Evolutionary conservation across 2,888 invertebrate species (phyloP).

Genomic region (Philereme vetulata): DNA sequence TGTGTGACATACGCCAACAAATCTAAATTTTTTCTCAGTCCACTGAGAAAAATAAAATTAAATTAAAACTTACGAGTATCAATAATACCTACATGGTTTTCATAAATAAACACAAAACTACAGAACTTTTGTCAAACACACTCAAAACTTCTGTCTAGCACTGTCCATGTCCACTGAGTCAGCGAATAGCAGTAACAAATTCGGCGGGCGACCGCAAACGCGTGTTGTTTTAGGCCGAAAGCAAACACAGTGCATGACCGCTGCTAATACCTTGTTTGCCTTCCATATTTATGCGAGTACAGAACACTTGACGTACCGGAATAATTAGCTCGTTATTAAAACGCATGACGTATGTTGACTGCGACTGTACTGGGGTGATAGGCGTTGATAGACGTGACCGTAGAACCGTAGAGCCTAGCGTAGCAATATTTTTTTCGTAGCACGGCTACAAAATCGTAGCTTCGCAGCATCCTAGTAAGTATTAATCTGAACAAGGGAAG

Average conservation of each 20-base stretch:
- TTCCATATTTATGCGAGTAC: conserved; percentile 76
- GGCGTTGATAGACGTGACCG: not conserved
- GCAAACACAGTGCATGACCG: conserved; percentile 79
- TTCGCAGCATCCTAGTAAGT: not conserved
- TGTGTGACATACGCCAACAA: too few species aligned
- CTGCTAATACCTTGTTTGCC: conserved; percentile 78
- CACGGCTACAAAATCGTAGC: conserved; percentile 10
- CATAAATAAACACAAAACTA: too few species aligned
- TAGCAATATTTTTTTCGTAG: conserved; percentile 1
- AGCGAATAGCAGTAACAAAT: conserved; percentile 78
- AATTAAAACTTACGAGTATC: too few species aligned
- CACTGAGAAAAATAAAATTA: too few species aligned
- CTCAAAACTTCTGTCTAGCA: conserved; percentile 38
- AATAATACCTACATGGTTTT: too few species aligned
- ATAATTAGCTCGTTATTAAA: conserved; percentile 82
- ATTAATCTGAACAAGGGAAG: too few species aligned
- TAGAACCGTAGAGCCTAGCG: conserved; percentile 2
- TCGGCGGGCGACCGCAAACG: conserved; percentile 75
- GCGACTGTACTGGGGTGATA: conserved; percentile 42
- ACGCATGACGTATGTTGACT: conserved; percentile 57
- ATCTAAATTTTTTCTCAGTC: too few species aligned
- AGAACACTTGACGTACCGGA: conserved; percentile 63
- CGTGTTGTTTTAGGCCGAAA: conserved; percentile 81
- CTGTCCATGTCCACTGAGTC: conserved; percentile 71
- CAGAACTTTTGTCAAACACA: not conserved